A percentile compares a stretch with the other conserved stretches of the same genome.
Conservation (phyloP, 2,797 vertebrate genomes). For the Gobionotothen gibberifrons region DNA sequence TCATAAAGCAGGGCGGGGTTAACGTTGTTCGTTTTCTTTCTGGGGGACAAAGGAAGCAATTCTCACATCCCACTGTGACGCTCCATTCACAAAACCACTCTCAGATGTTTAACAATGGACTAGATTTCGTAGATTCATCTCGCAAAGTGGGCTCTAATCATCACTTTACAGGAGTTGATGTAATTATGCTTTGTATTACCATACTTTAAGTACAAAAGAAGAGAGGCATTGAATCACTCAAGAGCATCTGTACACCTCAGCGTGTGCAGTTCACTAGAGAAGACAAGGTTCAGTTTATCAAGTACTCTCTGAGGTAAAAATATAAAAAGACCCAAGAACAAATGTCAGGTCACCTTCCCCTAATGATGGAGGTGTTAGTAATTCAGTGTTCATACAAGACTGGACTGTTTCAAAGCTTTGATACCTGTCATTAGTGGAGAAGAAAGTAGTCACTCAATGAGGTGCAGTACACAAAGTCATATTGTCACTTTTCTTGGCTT, state of each 20-base stretch:
- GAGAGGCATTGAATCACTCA: background rate
- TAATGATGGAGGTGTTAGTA: conserved; percentile 36
- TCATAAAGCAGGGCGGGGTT: conserved; percentile 12
- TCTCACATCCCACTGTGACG: too few relatives aligned
- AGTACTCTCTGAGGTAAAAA: conserved; percentile 30
- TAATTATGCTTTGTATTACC: background rate
- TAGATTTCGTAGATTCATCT: background rate
- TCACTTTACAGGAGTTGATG: background rate
- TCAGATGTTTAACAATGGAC: background rate
- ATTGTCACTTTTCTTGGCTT: too few relatives aligned
- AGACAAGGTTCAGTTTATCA: conserved; percentile 53
- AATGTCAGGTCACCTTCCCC: conserved; percentile 33
- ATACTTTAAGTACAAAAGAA: background rate
- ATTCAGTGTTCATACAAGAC: conserved; percentile 4
- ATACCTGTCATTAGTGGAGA: background rate
- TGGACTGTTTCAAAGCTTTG: background rate
- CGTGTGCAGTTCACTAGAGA: conserved; percentile 18
- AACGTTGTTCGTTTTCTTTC: conserved; percentile 1
- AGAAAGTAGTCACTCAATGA: too few relatives aligned
- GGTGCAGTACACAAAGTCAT: too few relatives aligned
- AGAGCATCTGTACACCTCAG: background rate
- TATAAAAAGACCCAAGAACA: conserved; percentile 14
- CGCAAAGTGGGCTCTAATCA: background rate
- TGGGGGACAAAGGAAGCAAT: background rate
- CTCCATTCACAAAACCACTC: background rate